Base-by-base conservation (phyloP, 2,888 invertebrate species). In the Galeruca laticollis region DNA sequence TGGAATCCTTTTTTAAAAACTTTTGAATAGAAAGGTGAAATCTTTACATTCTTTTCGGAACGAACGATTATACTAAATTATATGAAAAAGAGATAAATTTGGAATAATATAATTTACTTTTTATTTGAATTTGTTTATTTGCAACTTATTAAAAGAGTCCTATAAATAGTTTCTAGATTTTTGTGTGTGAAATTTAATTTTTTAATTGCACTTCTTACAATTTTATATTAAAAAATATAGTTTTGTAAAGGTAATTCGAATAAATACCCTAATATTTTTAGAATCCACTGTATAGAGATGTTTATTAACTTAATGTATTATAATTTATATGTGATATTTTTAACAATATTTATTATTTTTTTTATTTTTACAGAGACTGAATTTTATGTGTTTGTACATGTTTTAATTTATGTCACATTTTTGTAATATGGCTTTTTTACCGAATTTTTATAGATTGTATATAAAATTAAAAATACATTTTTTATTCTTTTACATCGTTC, bases 271-370 rank as follows among this genome's bases (percentile, higher is more conserved):
- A 10, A 57, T 35, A 33, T 10, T 57, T 57, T 33, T 18, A 65
- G n/a, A 57, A 59, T 65, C 37, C 49, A 26, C 33, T 65, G 49
- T 65, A 65, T 47, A 65, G 57, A 65, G 57, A 57, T 65, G 57
- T 65, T 65, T 57, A 65, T 65, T 62, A 62, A 61, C 52, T 63
- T 63, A 56, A 57, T 57, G 65, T 65, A 65, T 65, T 65, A 65
- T 65, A 65, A 65, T 65, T 65, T 65, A 57, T 35, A 65, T 65
- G 65, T 65, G 65, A 65, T 65, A 65, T 65, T 65, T 62, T 65
- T 59, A 65, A 65, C 59, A 57, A 57, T 65, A 65, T 65, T 65
- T 65, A 65, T 65, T 63, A 37, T 59, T 64, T 54, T 52, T 60
- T 60, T 60, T 63, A 52, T 26, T 56, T 65, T 65, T 65, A 65